Evolutionary conservation across 2,113 vertebrate species (phyloP), one percentile per base, ranked within the genome.

Genomic region (Symphodus melops): DNA sequence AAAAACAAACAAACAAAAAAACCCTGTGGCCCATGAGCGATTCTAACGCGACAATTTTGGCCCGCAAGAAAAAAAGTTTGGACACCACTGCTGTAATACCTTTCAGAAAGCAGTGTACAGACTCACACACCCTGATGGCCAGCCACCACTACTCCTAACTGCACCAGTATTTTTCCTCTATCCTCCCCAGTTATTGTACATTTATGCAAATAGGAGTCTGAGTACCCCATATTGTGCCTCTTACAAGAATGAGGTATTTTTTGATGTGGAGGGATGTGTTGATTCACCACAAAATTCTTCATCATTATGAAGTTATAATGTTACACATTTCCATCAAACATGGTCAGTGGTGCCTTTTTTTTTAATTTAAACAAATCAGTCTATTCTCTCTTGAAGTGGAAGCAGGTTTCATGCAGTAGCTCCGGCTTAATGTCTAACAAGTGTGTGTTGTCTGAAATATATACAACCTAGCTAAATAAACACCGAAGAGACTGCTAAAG

Each of bases 381-480:
- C 61, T 53, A 79, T 54, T 54, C 48, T 78, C 25, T 53, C 7
- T 82, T 72, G 61, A 84, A 72, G 46, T 33, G 13, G 46, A 79
- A 39, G 57, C 19, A 1, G 10, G 21, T 42, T 60, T 49, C 37
- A 19, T 62, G 76, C 84, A 70, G 80, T 77, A 89, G 84, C 81
- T 14, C 16, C 80, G 77, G 68, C 36, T 59, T 82, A 68, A 86
- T 83, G 72, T 36, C 82, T 87, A 65, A 63, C 68, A 59, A 87
- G 81, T 53, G 65, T 72, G 66, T 36, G 84, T 86, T 81, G 8
- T 74, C 23, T 85, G 63, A 55, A 44, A 44, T 39, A 75, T 54
- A 61, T 55, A 19, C 2, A 42, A 36, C 53, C 21, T 1, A 9
- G 36, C 62, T 77, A 53, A 16, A 53, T 76, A 82, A 85, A 88